Evolutionary conservation across 2,888 invertebrate species (phyloP), one percentile per base, ranked within the genome.

Genomic region (Therioaphis trifolii): DNA sequence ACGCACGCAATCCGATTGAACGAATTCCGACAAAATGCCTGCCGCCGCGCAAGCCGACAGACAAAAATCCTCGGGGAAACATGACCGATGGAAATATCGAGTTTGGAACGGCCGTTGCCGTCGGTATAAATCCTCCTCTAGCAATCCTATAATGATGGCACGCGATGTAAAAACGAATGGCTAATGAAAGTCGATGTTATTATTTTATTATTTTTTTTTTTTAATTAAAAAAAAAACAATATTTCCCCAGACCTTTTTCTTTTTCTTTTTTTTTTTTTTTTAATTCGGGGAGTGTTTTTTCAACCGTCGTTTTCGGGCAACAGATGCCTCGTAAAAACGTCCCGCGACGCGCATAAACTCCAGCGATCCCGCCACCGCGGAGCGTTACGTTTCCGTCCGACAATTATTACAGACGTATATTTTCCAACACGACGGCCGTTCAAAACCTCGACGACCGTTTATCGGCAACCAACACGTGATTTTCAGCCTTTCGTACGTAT

Each of bases 1-100:
- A 49, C 52, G 49, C 80, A 49, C 71, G 80, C 78, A 27, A 66
- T 68, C 29, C 24, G 35, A 52, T 68, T 52, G 35, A 68, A 68
- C 35, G 18, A 78, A 68, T 68, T 40, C 40, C 24, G 52, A 18
- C 40, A 63, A 40, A 75, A 75, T 58, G 43, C 12, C 43, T 24
- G 5, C 49, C 71, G 5, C 18, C 40, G 12, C 55, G 21, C n/a
- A 11, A 15, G 29, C 43, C 27, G 29, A 46, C 27, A 46, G 52
- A 52, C 18, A 18, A 66, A 49, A 49, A 52, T 35, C 66, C 52
- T 9, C 35, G 46, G 68, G 35, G 12, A 35, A 78, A 29, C 66
- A 49, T 49, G 77, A 63, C 18, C 77, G 43, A 43, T 76, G 75
- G 27, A 76, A 63, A 76, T 12, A 35, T 35, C 35, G 35, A 3